Percentiles rank a stretch among this genome's conserved stretches.
phyloP scores from a whole-genome alignment of 2,113 vertebrate genomes.

The Narcine bancroftii region DNA sequence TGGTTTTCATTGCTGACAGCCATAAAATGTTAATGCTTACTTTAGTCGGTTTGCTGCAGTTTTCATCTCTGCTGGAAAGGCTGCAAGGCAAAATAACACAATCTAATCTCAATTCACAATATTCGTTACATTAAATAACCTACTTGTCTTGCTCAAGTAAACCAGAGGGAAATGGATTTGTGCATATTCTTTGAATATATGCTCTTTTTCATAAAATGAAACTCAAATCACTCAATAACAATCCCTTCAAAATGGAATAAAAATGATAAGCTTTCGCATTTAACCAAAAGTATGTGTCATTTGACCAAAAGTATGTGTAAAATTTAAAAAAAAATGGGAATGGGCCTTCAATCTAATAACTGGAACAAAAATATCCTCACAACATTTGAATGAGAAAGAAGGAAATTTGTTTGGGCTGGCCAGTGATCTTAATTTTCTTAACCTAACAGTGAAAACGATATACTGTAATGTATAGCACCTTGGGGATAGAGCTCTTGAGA shows the following conservation, averaged over 20 bases:
- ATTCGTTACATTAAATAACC: not conserved
- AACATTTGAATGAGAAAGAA: constrained; percentile 2
- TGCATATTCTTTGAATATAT: not conserved
- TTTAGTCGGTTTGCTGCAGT: not conserved
- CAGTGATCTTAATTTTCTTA: not conserved
- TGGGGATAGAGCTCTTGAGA: constrained; percentile 10
- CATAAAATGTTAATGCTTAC: not conserved
- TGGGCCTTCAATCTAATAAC: not conserved
- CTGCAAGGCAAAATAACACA: not conserved
- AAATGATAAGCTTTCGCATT: not conserved
- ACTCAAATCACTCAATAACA: not conserved
- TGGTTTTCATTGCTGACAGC: not conserved
- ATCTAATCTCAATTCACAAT: not conserved
- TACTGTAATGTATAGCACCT: constrained; percentile 1
- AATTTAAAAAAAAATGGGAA: not conserved
- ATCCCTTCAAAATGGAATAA: not conserved
- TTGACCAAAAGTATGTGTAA: not conserved
- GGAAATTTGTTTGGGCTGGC: not conserved
- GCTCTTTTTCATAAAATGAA: not conserved
- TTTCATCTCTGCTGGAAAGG: not conserved
- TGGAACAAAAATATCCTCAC: not conserved
- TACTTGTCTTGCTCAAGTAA: not conserved
- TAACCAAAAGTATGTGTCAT: not conserved
- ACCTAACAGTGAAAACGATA: constrained; percentile 16
- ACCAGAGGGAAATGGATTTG: constrained; percentile 1